Percentiles rank a stretch among this genome's conserved stretches.
Evolutionary conservation across 2,888 invertebrate genomes (phyloP).

Genomic region (Chrysotoxum bicinctum): DNA sequence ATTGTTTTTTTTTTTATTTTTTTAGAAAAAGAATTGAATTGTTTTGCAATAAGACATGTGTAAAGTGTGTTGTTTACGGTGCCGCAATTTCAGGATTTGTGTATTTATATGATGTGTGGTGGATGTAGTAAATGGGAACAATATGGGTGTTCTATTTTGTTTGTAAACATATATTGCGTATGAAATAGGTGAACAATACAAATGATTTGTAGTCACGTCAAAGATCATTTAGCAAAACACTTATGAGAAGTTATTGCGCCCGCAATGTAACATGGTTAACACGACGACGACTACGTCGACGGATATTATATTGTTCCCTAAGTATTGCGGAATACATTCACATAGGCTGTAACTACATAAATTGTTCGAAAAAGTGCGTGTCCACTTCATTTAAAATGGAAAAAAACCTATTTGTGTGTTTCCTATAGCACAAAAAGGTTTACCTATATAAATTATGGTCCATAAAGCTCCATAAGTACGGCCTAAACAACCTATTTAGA

Average conservation of each 20-base stretch:
- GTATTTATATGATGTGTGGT: slow-evolving; percentile 6
- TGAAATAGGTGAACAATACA: slow-evolving; percentile 43
- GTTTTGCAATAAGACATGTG: slow-evolving; percentile 63
- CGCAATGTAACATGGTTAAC: slow-evolving; percentile 49
- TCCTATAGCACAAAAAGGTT: slow-evolving; percentile 4
- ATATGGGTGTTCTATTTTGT: slow-evolving; percentile 29
- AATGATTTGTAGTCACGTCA: slow-evolving; percentile 72
- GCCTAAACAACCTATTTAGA: not conserved
- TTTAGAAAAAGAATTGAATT: slow-evolving; percentile 50
- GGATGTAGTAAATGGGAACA: slow-evolving; percentile 33
- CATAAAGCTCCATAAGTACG: not conserved
- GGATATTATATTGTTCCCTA: not conserved
- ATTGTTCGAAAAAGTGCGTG: slow-evolving; percentile 24
- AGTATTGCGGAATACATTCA: not conserved
- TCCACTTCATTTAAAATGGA: slow-evolving; percentile 12
- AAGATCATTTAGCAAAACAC: slow-evolving; percentile 71
- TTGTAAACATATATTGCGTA: slow-evolving; percentile 32
- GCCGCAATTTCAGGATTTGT: slow-evolving; percentile 25
- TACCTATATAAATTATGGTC: not conserved
- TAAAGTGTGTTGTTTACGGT: slow-evolving; percentile 52
- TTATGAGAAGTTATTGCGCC: slow-evolving; percentile 60
- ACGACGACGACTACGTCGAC: slow-evolving; percentile 1
- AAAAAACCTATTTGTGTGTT: slow-evolving; percentile 12
- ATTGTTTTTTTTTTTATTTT: slow-evolving; percentile 10
- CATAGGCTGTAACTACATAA: not conserved